phyloP scores from a whole-genome alignment of 2,888 invertebrate species.

The Protonemura montana region DNA sequence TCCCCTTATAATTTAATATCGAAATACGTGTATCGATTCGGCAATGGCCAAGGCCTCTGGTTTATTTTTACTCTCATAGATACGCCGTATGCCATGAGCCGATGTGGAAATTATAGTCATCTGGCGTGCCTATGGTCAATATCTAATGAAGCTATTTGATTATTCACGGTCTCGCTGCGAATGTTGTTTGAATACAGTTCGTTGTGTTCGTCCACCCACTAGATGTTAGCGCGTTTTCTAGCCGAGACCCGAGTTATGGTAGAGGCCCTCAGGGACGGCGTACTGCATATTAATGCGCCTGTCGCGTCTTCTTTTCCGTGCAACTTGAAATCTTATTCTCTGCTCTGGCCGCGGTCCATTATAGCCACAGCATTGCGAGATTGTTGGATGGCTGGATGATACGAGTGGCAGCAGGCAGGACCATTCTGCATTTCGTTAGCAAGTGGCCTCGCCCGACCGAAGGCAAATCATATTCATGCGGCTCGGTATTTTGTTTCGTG shows the following conservation, averaged over 20 bases:
- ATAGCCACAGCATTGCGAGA: not conserved
- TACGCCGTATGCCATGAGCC: not conserved
- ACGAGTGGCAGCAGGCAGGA: not conserved
- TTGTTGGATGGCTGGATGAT: not conserved
- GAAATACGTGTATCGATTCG: not conserved
- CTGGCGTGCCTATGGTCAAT: conserved; percentile 12
- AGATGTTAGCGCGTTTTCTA: not conserved
- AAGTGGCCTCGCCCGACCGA: not conserved
- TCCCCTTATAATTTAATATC: not conserved
- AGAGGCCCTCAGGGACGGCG: conserved; percentile 37
- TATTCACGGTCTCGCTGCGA: not conserved
- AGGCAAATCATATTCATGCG: not conserved
- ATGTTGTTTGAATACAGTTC: conserved; percentile 4
- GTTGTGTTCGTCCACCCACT: conserved; percentile 17
- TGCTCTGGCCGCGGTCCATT: not conserved
- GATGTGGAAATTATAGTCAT: conserved; percentile 22
- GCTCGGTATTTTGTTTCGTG: not conserved
- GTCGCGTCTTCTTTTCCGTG: conserved; percentile 8
- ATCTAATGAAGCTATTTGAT: conserved; percentile 32
- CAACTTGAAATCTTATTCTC: not conserved
- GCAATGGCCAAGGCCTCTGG: not conserved
- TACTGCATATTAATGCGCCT: conserved; percentile 44
- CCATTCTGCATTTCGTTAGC: not conserved
- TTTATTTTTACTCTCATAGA: not conserved
- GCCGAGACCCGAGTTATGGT: conserved; percentile 31